Evolutionary conservation across 2,113 vertebrate genomes (phyloP).

Genomic region (Apteryx owenii): DNA sequence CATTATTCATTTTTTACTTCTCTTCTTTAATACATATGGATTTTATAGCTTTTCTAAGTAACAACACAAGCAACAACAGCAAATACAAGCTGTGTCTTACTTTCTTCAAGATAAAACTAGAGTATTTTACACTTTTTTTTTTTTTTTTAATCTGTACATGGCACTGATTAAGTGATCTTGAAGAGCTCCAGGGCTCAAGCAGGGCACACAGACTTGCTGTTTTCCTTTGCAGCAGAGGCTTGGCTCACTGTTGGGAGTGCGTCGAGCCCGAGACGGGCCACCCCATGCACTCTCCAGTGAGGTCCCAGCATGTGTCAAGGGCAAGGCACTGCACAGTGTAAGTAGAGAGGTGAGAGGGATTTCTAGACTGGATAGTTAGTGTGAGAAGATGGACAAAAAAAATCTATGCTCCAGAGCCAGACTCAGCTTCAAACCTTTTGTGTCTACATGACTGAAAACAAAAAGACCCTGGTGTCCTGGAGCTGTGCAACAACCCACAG

Average conservation of each 20-base stretch:
- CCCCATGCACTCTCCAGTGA: background rate
- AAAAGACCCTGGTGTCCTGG: background rate
- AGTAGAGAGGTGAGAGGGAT: background rate
- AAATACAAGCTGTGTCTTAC: background rate
- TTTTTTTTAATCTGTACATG: background rate
- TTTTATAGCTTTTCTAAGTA: background rate
- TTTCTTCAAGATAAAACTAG: background rate
- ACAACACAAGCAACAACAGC: background rate
- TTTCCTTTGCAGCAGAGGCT: background rate
- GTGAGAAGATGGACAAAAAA: background rate
- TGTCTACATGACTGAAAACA: background rate
- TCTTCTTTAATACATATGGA: background rate
- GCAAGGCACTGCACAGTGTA: background rate
- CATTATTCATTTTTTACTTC: background rate
- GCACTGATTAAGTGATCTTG: background rate
- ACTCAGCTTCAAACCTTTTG: background rate
- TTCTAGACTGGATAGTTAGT: background rate
- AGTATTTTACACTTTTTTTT: background rate
- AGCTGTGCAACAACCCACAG: background rate
- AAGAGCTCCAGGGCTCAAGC: background rate
- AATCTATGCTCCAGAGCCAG: background rate
- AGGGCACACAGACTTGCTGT: background rate
- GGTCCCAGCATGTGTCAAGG: background rate
- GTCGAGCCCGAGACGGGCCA: background rate
- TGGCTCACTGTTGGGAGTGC: background rate